Evolutionary conservation across 37 sponge, comb jelly and placozoan species (phyloP).

Genomic region (Ianthella basta): DNA sequence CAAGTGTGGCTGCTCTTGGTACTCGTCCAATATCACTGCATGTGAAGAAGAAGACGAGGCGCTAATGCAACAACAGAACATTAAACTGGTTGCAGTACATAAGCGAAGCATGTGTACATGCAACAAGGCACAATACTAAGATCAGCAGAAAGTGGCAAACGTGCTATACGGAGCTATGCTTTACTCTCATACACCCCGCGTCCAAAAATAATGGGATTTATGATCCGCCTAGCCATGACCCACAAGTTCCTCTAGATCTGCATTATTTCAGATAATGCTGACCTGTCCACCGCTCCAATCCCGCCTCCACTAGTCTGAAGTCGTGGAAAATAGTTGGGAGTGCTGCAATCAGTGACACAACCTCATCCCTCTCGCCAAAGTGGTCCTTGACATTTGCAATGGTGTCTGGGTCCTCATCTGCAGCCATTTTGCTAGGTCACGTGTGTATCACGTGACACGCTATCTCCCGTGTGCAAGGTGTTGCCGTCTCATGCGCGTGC

Average conservation of each 20-base stretch:
- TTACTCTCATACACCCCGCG: too few species aligned
- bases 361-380: conserved; percentile 65
- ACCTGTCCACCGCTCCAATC: conserved; percentile 59
- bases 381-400: conserved; percentile 51
- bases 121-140: not conserved
- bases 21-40: conserved; percentile 87
- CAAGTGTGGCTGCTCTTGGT: conserved; percentile 98
- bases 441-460: too few species aligned
- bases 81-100: not conserved
- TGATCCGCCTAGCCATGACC: too few species aligned
- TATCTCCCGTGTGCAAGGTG: too few species aligned
- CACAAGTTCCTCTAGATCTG: not conserved
- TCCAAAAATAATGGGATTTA: too few species aligned
- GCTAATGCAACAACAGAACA: not conserved
- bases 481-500: too few species aligned
- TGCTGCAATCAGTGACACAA: conserved; percentile 44
- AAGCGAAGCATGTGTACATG: too few species aligned
- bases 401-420: conserved; percentile 35
- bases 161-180: too few species aligned
- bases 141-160: not conserved
- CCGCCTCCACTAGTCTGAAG: conserved; percentile 39
- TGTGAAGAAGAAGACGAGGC: not conserved
- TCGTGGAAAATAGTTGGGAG: conserved; percentile 62
- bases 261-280: not conserved
- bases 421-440: conserved; percentile 40